Percentiles rank a stretch among this genome's conserved stretches.
Conservation (phyloP, 2,888 invertebrate genomes). For the Rhagonycha fulva region DNA sequence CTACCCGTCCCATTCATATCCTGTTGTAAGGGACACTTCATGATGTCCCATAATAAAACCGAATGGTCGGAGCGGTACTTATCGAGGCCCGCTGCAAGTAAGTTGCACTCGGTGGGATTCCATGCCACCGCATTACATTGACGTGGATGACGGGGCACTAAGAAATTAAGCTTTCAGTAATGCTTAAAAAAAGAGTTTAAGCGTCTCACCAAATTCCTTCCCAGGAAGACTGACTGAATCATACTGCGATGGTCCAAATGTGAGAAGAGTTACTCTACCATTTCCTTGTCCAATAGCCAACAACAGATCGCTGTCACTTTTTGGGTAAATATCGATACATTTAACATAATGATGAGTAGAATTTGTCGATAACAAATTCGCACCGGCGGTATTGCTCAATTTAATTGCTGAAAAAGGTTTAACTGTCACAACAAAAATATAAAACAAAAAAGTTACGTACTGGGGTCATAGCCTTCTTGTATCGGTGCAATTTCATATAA, state of each 20-base stretch:
- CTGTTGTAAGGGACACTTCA: constrained; percentile 53
- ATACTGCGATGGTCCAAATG: constrained; percentile 70
- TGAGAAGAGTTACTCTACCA: constrained; percentile 83
- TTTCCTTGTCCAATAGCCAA: constrained; percentile 87
- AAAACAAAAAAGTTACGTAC: constrained; percentile 17
- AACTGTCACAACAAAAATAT: background rate
- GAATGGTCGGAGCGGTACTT: constrained; percentile 88
- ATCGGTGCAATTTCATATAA: constrained; percentile 77
- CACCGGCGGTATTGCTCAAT: constrained; percentile 71
- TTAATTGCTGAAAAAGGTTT: constrained; percentile 60
- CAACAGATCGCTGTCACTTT: constrained; percentile 74
- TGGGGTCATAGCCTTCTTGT: constrained; percentile 60
- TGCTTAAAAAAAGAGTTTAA: background rate
- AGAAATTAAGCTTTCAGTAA: constrained; percentile 25
- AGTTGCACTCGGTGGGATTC: constrained; percentile 81
- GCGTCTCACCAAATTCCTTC: constrained; percentile 71
- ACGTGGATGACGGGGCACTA: constrained; percentile 82
- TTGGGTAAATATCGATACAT: constrained; percentile 85
- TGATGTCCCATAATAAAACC: constrained; percentile 87
- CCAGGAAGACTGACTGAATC: constrained; percentile 72
- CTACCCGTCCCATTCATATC: constrained; percentile 41
- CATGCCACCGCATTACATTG: constrained; percentile 87
- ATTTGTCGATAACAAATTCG: constrained; percentile 73
- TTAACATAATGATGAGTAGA: constrained; percentile 79
- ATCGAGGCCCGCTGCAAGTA: constrained; percentile 86